Percentiles rank a stretch among this genome's conserved stretches.
Evolutionary conservation across 2,113 vertebrate genomes (phyloP).

Genomic region (Epinephelus lanceolatus): DNA sequence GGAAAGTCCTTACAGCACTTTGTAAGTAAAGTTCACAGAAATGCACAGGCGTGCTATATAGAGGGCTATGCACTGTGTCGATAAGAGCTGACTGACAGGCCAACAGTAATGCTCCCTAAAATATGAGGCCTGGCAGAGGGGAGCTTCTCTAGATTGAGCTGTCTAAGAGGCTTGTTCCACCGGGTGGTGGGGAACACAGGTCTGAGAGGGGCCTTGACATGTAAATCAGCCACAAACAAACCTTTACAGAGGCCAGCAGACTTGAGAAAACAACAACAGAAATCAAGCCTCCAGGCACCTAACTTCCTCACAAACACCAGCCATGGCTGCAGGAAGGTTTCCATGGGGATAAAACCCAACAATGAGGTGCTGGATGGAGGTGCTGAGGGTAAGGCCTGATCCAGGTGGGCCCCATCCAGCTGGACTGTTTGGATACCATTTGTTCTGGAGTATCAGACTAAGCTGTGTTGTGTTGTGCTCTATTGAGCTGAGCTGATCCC

Average conservation of each 20-base stretch:
- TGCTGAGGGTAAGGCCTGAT: constrained; percentile 32
- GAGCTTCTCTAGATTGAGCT: constrained; percentile 65
- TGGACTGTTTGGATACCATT: constrained; percentile 57
- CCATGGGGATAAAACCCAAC: constrained; percentile 70
- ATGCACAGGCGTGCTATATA: neutral
- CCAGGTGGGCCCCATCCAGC: constrained; percentile 69
- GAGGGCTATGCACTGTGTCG: neutral
- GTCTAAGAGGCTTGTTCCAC: constrained; percentile 48
- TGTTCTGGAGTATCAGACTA: constrained; percentile 40
- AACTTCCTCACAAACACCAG: constrained; percentile 61
- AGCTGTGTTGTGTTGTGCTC: constrained; percentile 16
- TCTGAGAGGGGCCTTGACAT: constrained; percentile 72
- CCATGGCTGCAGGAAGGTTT: constrained; percentile 54
- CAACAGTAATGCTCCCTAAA: constrained; percentile 28
- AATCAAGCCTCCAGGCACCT: constrained; percentile 57
- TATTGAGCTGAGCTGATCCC: constrained; percentile 20
- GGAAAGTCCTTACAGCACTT: neutral
- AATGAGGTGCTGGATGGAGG: constrained; percentile 42
- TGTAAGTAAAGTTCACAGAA: constrained; percentile 2
- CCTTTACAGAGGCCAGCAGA: constrained; percentile 58
- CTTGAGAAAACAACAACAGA: constrained; percentile 59
- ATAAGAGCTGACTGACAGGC: constrained; percentile 60
- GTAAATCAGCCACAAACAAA: constrained; percentile 72
- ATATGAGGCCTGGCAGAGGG: constrained; percentile 37
- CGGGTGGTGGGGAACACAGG: constrained; percentile 44